These are phyloP conservation scores for Phanerotoma sp. DNA, from an alignment of 2,888 invertebrate genomes.

Conservation along the genomic window DNA sequence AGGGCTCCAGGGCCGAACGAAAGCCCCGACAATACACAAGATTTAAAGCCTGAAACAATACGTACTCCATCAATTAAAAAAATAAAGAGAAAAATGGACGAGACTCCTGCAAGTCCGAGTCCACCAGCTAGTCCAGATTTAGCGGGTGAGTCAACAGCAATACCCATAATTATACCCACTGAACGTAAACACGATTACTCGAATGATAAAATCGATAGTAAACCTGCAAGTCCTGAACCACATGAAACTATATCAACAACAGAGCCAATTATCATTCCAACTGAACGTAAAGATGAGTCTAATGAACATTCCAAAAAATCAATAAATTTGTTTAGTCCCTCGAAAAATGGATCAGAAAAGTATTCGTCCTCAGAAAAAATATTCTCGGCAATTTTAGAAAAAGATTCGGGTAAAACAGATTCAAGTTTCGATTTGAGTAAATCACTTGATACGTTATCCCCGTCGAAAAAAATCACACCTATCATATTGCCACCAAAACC, in stretches of 20 bases:
- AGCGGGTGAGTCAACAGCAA: constrained; percentile 26
- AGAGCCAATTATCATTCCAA: constrained; percentile 44
- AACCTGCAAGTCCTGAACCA: constrained; percentile 43
- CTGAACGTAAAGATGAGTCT: constrained; percentile 34
- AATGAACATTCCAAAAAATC: neutral
- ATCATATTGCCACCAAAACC: constrained; percentile 45
- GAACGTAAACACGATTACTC: constrained; percentile 38
- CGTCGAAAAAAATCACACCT: constrained; percentile 34
- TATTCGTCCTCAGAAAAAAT: constrained; percentile 41
- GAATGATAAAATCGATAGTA: constrained; percentile 28
- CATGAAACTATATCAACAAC: constrained; percentile 36
- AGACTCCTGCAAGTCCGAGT: constrained; percentile 59
- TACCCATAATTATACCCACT: constrained; percentile 58
- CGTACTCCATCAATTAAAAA: too few species aligned
- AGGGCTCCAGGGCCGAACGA: too few species aligned
- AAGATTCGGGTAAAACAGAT: constrained; percentile 24
- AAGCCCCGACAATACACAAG: too few species aligned
- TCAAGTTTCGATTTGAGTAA: constrained; percentile 34
- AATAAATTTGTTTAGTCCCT: neutral
- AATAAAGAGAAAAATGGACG: constrained; percentile 32
- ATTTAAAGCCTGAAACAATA: too few species aligned
- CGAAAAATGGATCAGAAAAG: neutral
- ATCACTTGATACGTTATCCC: constrained; percentile 36
- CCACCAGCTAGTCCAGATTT: constrained; percentile 52
- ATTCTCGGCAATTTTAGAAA: constrained; percentile 28